These are phyloP conservation scores for Galagoides demidoff DNA, from an alignment of 2,797 vertebrate genomes.

Conservation along the genomic window DNA sequence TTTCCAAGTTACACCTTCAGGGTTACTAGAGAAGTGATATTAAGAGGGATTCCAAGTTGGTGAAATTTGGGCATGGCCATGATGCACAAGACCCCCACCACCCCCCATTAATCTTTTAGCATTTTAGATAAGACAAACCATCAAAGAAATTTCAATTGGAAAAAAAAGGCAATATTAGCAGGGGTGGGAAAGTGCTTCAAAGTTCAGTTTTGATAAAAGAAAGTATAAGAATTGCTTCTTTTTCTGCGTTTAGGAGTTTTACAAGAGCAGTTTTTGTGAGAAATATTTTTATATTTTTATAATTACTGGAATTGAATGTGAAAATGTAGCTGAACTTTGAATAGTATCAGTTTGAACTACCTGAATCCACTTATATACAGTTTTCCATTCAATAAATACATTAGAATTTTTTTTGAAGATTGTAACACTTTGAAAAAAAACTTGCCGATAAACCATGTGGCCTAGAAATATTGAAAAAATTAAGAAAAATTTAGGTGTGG, in stretches of 20 bases:
- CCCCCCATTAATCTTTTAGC: not conserved
- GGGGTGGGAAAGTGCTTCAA: not conserved
- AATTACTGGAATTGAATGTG: not conserved
- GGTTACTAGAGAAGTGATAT: slow-evolving; percentile 16
- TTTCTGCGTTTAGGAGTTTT: not conserved
- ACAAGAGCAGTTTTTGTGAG: not conserved
- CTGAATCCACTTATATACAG: not conserved
- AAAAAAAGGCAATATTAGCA: not conserved
- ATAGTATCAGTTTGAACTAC: not conserved
- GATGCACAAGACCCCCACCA: not conserved
- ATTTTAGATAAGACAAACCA: not conserved
- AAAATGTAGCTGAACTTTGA: not conserved
- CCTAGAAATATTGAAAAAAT: not conserved
- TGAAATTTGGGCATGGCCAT: slow-evolving; percentile 9
- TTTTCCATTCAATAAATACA: not conserved
- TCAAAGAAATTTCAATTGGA: slow-evolving; percentile 12
- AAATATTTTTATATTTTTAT: slow-evolving; percentile 33
- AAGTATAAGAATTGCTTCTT: not conserved
- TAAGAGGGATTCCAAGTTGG: slow-evolving; percentile 13
- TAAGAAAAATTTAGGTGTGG: not conserved
- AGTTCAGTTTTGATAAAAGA: slow-evolving; percentile 45
- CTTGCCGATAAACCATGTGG: not conserved
- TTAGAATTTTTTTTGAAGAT: not conserved
- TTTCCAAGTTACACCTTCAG: slow-evolving; percentile 60
- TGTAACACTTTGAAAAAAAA: not conserved